A percentile compares a stretch with the other conserved stretches of the same genome.
These are phyloP conservation scores for Parazoanthus swiftii DNA, from an alignment of 92 coral and sea anemone species.

Conservation along the genomic window DNA sequence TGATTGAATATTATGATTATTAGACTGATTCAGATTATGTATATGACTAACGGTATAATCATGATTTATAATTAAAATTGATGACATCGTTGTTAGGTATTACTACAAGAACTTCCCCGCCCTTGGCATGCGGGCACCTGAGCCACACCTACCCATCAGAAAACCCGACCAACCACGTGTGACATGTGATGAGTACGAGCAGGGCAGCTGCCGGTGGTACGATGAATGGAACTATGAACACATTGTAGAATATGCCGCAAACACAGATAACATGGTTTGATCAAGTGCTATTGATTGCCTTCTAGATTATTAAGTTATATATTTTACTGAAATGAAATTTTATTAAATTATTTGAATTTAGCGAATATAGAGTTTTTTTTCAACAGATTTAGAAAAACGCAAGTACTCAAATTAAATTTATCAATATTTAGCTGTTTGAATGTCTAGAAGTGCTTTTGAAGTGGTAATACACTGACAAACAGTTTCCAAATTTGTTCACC, in stretches of 20 bases:
- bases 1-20: neutral
- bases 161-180: constrained; percentile 83
- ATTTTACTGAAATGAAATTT: no score
- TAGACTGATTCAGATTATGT: neutral
- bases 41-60: no score
- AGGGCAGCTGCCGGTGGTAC: constrained; percentile 98
- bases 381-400: no score
- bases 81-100: constrained; percentile 63
- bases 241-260: constrained; percentile 71
- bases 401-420: no score
- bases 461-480: no score
- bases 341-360: no score
- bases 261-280: constrained; percentile 54
- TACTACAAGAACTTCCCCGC: constrained; percentile 93
- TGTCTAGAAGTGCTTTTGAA: no score
- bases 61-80: neutral
- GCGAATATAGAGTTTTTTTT: no score
- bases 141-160: constrained; percentile 81
- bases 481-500: no score
- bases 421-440: no score
- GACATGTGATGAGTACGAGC: constrained; percentile 96
- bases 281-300: neutral
- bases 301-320: no score
- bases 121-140: constrained; percentile 88
- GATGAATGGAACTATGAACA: constrained; percentile 99